Evolutionary conservation across 2,888 invertebrate species (phyloP).

Genomic region (Halocaridina rubra): DNA sequence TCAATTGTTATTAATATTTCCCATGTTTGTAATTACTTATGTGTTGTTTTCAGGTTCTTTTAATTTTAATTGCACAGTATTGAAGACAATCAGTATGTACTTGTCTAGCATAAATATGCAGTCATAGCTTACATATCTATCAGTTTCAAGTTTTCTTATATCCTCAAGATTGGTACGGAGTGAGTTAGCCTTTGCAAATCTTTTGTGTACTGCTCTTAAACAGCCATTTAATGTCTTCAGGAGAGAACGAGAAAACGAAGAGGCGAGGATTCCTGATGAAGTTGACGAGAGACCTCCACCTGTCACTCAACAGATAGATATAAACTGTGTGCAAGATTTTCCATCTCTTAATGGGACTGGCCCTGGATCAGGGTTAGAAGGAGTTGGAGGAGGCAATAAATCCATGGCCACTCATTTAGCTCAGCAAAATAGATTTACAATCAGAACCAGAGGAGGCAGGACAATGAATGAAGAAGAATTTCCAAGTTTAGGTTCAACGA

Average conservation of each 20-base stretch:
- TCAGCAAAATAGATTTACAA: constrained; percentile 67
- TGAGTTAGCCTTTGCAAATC: too few species aligned
- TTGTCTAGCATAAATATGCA: too few species aligned
- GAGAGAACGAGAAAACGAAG: constrained; percentile 41
- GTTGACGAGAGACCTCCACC: constrained; percentile 37
- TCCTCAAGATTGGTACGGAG: too few species aligned
- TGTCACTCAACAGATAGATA: constrained; percentile 60
- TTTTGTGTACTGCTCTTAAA: too few species aligned
- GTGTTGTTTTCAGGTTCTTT: too few species aligned
- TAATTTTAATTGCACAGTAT: too few species aligned
- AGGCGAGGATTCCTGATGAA: constrained; percentile 24
- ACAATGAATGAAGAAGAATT: constrained; percentile 66
- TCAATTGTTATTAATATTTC: too few species aligned
- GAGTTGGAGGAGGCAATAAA: constrained; percentile 46
- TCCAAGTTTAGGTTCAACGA: constrained; percentile 66
- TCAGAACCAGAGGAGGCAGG: constrained; percentile 65
- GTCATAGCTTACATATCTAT: too few species aligned
- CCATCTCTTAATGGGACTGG: constrained; percentile 61
- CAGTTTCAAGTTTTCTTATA: too few species aligned
- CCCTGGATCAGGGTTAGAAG: constrained; percentile 22
- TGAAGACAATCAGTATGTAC: too few species aligned
- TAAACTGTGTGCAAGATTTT: constrained; percentile 64
- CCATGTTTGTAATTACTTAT: too few species aligned
- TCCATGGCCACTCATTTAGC: constrained; percentile 68
- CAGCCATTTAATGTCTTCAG: too few species aligned